These are phyloP conservation scores for Thaleichthys pacificus DNA, from an alignment of 2,797 vertebrate genomes.

Conservation along the genomic window DNA sequence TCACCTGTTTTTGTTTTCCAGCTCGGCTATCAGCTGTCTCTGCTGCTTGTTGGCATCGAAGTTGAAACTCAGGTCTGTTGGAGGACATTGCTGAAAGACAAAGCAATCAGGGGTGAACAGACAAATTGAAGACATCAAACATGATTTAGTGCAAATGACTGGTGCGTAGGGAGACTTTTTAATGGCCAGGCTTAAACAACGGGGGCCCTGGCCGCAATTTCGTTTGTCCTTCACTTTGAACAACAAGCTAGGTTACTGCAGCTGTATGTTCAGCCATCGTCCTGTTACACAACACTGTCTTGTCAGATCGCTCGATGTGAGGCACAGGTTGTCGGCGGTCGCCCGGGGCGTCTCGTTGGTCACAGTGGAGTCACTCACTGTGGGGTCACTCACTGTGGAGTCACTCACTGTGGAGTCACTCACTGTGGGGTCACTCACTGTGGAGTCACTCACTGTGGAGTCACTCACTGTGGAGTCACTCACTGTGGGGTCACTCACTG, in stretches of 20 bases:
- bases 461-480: too few species aligned
- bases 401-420: too few species aligned
- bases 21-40: slow-evolving; percentile 93
- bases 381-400: too few species aligned
- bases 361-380: background rate
- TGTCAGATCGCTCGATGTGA: background rate
- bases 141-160: slow-evolving; percentile 26
- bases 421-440: slow-evolving; percentile 25
- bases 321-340: background rate
- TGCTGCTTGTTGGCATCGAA: slow-evolving; percentile 97
- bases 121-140: slow-evolving; percentile 22
- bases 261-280: background rate
- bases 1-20: slow-evolving; percentile 97
- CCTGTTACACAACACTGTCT: background rate
- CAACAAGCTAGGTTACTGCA: too few species aligned
- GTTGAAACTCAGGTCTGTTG: slow-evolving; percentile 87
- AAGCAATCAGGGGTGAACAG: slow-evolving; percentile 24
- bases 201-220: background rate
- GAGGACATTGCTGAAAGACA: slow-evolving; percentile 84
- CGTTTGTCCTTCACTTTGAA: slow-evolving; percentile 12
- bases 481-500: too few species aligned
- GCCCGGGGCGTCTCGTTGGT: slow-evolving; percentile 11
- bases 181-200: slow-evolving; percentile 30
- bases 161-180: slow-evolving; percentile 34
- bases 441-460: slow-evolving; percentile 47